These are phyloP conservation scores for Dasyprocta punctata DNA, from an alignment of 2,113 vertebrate genomes.

Conservation along the genomic window DNA sequence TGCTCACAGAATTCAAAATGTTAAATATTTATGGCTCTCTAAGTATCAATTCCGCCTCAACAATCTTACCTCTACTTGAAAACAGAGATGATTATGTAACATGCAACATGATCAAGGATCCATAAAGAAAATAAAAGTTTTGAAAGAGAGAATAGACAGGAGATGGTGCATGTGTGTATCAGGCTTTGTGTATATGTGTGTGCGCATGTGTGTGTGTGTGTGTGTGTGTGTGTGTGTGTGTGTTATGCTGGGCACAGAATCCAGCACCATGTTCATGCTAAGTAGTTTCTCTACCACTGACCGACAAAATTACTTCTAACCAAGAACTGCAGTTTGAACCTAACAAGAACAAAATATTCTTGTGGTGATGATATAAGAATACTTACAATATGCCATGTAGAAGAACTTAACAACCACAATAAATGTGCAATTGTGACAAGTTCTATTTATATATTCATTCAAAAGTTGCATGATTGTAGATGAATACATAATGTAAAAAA, in stretches of 20 bases:
- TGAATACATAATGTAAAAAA: not conserved
- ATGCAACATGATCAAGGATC: too few species aligned
- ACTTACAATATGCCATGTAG: not conserved
- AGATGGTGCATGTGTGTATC: too few species aligned
- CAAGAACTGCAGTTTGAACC: not conserved
- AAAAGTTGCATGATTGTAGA: not conserved
- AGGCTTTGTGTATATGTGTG: too few species aligned
- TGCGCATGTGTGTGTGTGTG: not conserved
- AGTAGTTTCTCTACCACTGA: not conserved
- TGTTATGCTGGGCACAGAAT: not conserved
- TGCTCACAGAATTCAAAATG: too few species aligned
- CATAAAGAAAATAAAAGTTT: too few species aligned
- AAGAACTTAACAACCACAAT: not conserved
- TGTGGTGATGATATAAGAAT: not conserved
- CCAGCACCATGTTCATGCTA: not conserved
- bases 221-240: not conserved
- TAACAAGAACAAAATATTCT: not conserved
- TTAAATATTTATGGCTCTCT: too few species aligned
- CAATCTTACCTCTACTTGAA: too few species aligned
- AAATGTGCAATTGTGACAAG: not conserved
- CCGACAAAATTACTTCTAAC: not conserved
- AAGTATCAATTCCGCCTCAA: too few species aligned
- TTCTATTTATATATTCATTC: too few species aligned
- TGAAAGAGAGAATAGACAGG: too few species aligned
- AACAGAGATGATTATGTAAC: too few species aligned